A percentile compares a stretch with the other conserved stretches of the same genome.
phyloP scores from a whole-genome alignment of 2,797 vertebrate genomes.

The Anas georgica region DNA sequence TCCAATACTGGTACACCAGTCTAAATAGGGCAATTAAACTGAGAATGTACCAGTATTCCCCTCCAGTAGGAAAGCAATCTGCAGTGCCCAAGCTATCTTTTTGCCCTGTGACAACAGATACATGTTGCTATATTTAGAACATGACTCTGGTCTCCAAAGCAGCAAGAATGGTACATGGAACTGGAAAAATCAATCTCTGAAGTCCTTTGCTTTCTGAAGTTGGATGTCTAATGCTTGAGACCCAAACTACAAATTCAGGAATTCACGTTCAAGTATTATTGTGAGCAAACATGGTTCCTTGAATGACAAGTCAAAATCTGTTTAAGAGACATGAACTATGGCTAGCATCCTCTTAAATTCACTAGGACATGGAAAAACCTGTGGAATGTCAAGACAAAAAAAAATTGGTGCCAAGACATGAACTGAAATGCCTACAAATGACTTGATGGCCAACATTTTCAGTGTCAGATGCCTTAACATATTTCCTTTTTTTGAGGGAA shows the following conservation, averaged over 20 bases:
- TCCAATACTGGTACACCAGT: neutral
- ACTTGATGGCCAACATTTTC: neutral
- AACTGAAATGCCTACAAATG: neutral
- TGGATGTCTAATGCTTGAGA: accelerated
- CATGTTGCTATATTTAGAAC: neutral
- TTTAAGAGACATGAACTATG: neutral
- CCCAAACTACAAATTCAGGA: neutral
- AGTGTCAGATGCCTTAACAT: neutral
- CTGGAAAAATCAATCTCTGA: neutral
- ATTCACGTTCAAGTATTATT: neutral
- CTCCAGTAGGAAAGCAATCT: neutral
- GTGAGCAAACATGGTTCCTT: accelerated
- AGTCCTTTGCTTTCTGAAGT: neutral
- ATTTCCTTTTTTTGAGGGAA: neutral
- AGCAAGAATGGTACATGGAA: neutral
- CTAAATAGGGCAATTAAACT: neutral
- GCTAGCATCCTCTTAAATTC: neutral
- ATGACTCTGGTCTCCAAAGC: neutral
- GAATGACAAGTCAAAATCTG: neutral
- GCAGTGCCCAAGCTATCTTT: neutral
- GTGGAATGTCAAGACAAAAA: neutral
- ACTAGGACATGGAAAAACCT: neutral
- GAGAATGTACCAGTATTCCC: neutral
- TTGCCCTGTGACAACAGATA: neutral
- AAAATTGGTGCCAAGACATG: neutral